Evolutionary conservation across 2,113 vertebrate species (phyloP).

Genomic region (Tragelaphus scriptus): DNA sequence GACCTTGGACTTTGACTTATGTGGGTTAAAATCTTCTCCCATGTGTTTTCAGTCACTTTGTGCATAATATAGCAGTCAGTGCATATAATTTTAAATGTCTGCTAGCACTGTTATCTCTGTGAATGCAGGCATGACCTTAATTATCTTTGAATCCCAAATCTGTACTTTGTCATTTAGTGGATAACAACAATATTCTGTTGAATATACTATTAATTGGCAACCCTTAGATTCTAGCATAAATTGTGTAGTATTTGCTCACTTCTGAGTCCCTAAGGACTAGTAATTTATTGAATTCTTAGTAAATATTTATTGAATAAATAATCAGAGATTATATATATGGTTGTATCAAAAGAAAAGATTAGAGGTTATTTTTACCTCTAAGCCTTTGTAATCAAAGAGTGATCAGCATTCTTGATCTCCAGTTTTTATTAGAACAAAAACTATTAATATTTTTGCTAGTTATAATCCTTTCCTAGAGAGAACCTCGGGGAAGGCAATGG

Average conservation of each 20-base stretch:
- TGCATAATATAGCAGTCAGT: neutral
- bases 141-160: neutral
- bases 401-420: neutral
- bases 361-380: neutral
- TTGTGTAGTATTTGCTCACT: neutral
- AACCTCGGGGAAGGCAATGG: too few species aligned
- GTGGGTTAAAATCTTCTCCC: neutral
- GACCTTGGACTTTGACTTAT: neutral
- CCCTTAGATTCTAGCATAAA: neutral
- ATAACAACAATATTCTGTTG: neutral
- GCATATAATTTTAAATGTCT: neutral
- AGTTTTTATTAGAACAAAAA: neutral
- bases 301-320: slow-evolving; percentile 1
- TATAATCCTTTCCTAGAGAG: neutral
- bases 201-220: neutral
- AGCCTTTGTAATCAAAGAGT: neutral
- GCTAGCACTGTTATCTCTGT: neutral
- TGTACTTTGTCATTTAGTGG: neutral
- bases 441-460: neutral
- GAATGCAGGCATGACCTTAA: neutral
- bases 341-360: neutral
- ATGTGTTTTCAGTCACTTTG: neutral
- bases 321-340: neutral
- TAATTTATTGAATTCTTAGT: neutral
- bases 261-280: neutral